These are phyloP conservation scores for Uromys caudimaculatus DNA, from an alignment of 2,797 vertebrate species.

Conservation along the genomic window DNA sequence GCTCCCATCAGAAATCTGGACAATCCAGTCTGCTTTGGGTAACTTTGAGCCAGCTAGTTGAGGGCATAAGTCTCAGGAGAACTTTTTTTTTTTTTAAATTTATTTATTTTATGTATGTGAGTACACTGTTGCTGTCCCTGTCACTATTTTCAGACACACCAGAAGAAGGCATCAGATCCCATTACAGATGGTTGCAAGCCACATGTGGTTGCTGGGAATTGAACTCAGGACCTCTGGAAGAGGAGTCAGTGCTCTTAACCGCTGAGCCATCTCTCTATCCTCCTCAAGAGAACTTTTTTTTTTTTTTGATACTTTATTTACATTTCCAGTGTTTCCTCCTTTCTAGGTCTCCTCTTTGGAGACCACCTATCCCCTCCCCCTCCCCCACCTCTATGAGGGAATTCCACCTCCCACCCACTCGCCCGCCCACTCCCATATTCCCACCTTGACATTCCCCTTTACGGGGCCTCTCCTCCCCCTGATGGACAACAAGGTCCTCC, in stretches of 20 bases:
- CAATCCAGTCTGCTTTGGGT: not conserved
- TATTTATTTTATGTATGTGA: not conserved
- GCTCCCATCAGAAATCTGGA: not conserved
- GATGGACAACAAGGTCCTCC: no score
- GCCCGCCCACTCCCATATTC: no score
- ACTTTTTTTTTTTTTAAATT: not conserved
- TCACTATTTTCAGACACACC: not conserved
- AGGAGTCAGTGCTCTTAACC: not conserved
- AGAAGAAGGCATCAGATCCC: not conserved
- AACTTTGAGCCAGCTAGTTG: not conserved
- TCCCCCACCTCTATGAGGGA: no score
- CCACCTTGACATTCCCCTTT: no score
- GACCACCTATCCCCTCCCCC: no score
- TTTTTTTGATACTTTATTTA: no score
- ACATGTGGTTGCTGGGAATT: not conserved
- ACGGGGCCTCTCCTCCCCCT: no score
- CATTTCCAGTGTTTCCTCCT: no score
- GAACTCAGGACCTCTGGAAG: not conserved
- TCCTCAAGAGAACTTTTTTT: not conserved
- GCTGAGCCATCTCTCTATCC: not conserved
- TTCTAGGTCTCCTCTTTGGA: no score
- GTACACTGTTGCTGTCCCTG: not conserved
- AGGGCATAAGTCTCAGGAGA: not conserved
- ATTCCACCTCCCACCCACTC: no score
- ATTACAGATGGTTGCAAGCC: not conserved